These are phyloP conservation scores for Macrosteles quadrilineatus DNA, from an alignment of 1,140 invertebrate species.

Conservation along the genomic window DNA sequence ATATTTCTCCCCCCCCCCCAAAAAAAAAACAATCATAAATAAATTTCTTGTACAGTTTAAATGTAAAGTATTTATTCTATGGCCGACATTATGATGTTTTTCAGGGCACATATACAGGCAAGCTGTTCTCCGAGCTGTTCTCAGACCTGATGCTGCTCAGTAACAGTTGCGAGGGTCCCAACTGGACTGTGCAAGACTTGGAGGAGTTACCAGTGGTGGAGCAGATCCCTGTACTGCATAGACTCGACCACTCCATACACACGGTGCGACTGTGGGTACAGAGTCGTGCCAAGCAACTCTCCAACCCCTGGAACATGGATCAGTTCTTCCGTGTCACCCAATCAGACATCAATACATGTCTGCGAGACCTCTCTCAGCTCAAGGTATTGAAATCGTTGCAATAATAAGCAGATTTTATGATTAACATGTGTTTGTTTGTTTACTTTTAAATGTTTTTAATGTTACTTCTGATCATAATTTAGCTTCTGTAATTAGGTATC, in stretches of 20 bases:
- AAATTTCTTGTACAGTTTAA: no score
- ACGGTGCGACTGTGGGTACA: conserved; percentile 66
- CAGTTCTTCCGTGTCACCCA: conserved; percentile 62
- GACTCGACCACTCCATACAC: conserved; percentile 60
- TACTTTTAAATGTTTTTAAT: no score
- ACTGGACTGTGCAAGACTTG: conserved; percentile 45
- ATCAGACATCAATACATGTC: conserved; percentile 64
- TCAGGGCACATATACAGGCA: conserved; percentile 59
- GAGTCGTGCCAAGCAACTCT: conserved; percentile 65
- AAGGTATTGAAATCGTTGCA: no score
- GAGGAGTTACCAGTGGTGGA: conserved; percentile 74
- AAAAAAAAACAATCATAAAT: no score
- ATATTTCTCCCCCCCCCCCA: no score
- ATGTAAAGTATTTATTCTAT: no score
- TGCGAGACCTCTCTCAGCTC: conserved; percentile 61
- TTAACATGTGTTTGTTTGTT: no score
- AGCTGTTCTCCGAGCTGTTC: conserved; percentile 62
- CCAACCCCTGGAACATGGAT: conserved; percentile 71
- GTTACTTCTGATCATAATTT: no score
- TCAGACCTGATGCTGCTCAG: conserved; percentile 62
- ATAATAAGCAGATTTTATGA: no score
- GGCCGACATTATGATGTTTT: no score
- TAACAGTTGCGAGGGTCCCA: conserved; percentile 68
- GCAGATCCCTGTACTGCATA: conserved; percentile 75
- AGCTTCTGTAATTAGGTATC: no score